Conservation (phyloP, 1,140 invertebrate species). For the Brachionus koreanus region DNA sequence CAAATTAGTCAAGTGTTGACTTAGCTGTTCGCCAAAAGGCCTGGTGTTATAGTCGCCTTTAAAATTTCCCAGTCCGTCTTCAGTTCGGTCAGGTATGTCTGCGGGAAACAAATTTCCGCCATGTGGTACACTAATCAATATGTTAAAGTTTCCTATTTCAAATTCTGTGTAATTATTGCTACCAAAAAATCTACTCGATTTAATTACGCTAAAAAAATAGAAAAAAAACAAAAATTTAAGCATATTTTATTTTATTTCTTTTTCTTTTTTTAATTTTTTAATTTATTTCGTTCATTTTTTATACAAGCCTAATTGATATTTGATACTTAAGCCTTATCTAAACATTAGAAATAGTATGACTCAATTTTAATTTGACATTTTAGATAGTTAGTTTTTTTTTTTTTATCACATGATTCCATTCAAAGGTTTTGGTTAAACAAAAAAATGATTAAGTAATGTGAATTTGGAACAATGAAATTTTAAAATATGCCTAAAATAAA, state of each 20-base stretch:
- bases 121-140: slow-evolving; percentile 38
- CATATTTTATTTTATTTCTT: slow-evolving; percentile 8
- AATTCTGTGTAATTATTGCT: neutral
- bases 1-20: neutral
- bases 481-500: neutral
- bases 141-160: neutral
- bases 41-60: slow-evolving; percentile 22
- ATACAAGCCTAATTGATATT: neutral
- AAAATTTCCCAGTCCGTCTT: neutral
- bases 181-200: neutral
- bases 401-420: neutral
- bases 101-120: neutral
- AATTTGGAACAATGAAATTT: neutral
- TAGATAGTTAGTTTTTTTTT: neutral
- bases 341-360: neutral
- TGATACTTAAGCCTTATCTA: neutral
- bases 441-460: neutral
- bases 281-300: neutral
- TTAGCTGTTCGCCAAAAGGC: neutral
- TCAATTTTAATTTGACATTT: neutral
- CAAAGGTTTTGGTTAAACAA: neutral
- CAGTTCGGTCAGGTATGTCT: neutral
- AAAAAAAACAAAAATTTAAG: slow-evolving; percentile 13
- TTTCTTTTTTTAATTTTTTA: neutral
- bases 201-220: neutral